These are phyloP conservation scores for Schrankia costaestrigalis DNA, from an alignment of 2,888 invertebrate genomes.

Conservation along the genomic window DNA sequence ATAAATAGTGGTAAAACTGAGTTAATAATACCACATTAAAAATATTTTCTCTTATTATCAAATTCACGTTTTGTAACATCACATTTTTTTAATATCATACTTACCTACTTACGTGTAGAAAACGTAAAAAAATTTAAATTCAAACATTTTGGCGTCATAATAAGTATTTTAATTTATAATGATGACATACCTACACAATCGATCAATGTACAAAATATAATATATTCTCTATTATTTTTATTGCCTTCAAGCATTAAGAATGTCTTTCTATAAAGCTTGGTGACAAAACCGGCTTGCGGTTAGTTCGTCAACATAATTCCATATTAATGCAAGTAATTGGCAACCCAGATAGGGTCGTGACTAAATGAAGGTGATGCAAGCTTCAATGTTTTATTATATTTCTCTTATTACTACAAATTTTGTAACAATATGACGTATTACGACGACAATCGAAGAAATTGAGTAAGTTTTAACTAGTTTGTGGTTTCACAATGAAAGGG, in stretches of 20 bases:
- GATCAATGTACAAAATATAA: too few species aligned
- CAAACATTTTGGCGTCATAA: too few species aligned
- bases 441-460: slow-evolving; percentile 6
- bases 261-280: slow-evolving; percentile 3
- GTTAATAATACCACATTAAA: too few species aligned
- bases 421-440: slow-evolving; percentile 19
- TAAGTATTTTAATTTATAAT: too few species aligned
- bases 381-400: slow-evolving; percentile 27
- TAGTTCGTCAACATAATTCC: slow-evolving; percentile 49
- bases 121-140: too few species aligned
- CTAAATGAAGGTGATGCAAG: slow-evolving; percentile 61
- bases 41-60: too few species aligned
- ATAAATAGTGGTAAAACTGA: too few species aligned
- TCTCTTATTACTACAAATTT: slow-evolving; percentile 28
- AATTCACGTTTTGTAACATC: too few species aligned
- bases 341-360: slow-evolving; percentile 62
- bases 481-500: slow-evolving; percentile 2
- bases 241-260: background rate
- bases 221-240: background rate
- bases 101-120: too few species aligned
- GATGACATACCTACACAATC: too few species aligned
- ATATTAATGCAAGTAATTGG: slow-evolving; percentile 61
- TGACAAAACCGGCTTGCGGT: slow-evolving; percentile 31
- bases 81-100: too few species aligned
- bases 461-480: slow-evolving; percentile 2